Evolutionary conservation across 37 sponge, comb jelly and placozoan genomes (phyloP), one percentile per base, ranked within the genome.

Genomic region (Hormiphora californensis): DNA sequence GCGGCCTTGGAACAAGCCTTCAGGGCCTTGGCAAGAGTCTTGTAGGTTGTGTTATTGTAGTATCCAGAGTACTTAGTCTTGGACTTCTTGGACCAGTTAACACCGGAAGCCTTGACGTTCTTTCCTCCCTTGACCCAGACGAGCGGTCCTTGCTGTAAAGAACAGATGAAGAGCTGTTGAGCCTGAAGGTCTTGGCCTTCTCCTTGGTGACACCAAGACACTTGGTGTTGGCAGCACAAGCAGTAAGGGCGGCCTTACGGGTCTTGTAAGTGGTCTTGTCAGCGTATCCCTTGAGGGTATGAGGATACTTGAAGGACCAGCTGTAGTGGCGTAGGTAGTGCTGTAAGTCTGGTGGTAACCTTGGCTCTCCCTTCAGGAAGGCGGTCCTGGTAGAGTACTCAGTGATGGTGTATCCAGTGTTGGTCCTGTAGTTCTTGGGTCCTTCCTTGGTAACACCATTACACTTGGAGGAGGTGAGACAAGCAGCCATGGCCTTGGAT

Each of bases 401-500:
- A 5, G n/a, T 15, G 17, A 30, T 25, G 61, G 27, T 57, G 7
- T 57, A 12, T 5, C 61, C 61, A 4, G 61, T 19, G 61, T 57
- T 57, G 61, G 27, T 5, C n/a, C 61, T 5, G 61, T 57, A 57
- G 7, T 57, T 5, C n/a, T 25, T 28, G 61, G n/a, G n/a, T 57
- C 17, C 61, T 57, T 57, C 61, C 61, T 19, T 5, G n/a, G 61
- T 57, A 4, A 57, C 61, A 21, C 61, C 61, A 30, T 57, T 25
- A 57, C 61, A 57, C 23, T 57, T 57, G 61, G 61, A 57, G 61
- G n/a, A 28, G 61, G 61, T 57, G 61, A 57, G 61, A 57, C 61
- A 57, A 57, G 61, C 61, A 30, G 61, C 27, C 61, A 57, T 57
- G 61, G 61, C 61, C n/a, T 5, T 30, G n/a, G n/a, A 23, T 28